Evolutionary conservation across 1,140 invertebrate species (phyloP).

Genomic region (Brachionus sp.): DNA sequence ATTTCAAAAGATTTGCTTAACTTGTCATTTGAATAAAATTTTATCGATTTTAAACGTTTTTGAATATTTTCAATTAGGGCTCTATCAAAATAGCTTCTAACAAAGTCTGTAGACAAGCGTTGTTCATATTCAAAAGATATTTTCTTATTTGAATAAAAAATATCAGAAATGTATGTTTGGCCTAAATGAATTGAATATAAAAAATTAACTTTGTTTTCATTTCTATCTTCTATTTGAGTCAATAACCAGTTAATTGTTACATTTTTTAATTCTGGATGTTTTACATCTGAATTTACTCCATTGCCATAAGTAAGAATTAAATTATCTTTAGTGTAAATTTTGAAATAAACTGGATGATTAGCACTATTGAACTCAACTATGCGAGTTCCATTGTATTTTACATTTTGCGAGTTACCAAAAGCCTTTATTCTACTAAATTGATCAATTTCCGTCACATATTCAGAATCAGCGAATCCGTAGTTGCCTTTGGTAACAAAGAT

Average conservation of each 20-base stretch:
- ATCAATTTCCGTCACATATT: neutral
- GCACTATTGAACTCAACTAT: neutral
- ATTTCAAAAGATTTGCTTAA: neutral
- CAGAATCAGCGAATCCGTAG: neutral
- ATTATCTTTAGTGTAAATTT: neutral
- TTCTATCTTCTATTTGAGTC: neutral
- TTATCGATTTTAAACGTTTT: neutral
- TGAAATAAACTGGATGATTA: neutral
- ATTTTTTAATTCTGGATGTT: neutral
- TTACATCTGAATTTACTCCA: neutral
- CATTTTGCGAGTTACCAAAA: neutral
- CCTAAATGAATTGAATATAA: neutral
- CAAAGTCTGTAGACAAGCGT: neutral
- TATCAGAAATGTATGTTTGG: neutral
- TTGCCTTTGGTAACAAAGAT: neutral
- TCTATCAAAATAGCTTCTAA: neutral
- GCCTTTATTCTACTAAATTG: neutral
- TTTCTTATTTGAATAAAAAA: neutral
- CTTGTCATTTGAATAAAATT: neutral
- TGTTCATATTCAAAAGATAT: neutral
- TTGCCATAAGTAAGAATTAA: neutral
- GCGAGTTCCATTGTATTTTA: neutral
- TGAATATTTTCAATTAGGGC: neutral
- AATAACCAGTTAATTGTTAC: neutral
- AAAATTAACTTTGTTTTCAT: neutral